Percentiles rank a stretch among this genome's conserved stretches.
These are phyloP conservation scores for Euwallacea fornicatus DNA, from an alignment of 1,140 invertebrate genomes.

Conservation along the genomic window DNA sequence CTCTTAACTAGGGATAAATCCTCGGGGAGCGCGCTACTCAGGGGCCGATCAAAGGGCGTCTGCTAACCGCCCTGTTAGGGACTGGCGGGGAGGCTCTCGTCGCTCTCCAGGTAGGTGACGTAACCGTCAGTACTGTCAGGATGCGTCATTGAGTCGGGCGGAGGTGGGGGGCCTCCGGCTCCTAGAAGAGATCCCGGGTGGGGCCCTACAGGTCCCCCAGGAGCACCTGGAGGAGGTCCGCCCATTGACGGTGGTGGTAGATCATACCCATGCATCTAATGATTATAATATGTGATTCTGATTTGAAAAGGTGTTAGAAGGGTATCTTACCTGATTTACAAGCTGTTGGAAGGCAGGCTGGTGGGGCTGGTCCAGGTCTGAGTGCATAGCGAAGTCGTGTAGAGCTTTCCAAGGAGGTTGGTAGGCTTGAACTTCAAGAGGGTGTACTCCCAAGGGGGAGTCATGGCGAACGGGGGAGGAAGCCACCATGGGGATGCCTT, in stretches of 20 bases:
- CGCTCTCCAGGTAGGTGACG: conserved; percentile 86
- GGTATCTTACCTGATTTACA: conserved; percentile 80
- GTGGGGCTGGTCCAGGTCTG: conserved; percentile 86
- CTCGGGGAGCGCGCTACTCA: conserved; percentile 4
- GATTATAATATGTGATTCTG: background rate
- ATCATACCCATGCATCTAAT: conserved; percentile 87
- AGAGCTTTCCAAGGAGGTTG: conserved; percentile 97
- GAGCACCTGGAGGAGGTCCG: conserved; percentile 49
- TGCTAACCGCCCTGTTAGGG: conserved; percentile 57
- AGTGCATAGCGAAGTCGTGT: conserved; percentile 91
- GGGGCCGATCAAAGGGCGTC: conserved; percentile 5
- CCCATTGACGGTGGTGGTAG: conserved; percentile 61
- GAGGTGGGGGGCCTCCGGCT: conserved; percentile 55
- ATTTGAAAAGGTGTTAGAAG: background rate
- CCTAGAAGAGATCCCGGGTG: conserved; percentile 50
- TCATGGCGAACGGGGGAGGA: conserved; percentile 93
- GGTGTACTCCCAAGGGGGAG: conserved; percentile 80
- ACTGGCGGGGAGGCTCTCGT: conserved; percentile 72
- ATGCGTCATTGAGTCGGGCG: conserved; percentile 68
- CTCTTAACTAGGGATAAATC: conserved; percentile 20
- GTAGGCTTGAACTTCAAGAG: conserved; percentile 91
- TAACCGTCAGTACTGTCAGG: conserved; percentile 85
- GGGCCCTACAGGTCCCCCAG: conserved; percentile 50
- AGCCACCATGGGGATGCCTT: conserved; percentile 96
- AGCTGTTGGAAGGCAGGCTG: conserved; percentile 93